Conservation (phyloP, 1,140 invertebrate genomes). For the Leptinotarsa undecemlineata region DNA sequence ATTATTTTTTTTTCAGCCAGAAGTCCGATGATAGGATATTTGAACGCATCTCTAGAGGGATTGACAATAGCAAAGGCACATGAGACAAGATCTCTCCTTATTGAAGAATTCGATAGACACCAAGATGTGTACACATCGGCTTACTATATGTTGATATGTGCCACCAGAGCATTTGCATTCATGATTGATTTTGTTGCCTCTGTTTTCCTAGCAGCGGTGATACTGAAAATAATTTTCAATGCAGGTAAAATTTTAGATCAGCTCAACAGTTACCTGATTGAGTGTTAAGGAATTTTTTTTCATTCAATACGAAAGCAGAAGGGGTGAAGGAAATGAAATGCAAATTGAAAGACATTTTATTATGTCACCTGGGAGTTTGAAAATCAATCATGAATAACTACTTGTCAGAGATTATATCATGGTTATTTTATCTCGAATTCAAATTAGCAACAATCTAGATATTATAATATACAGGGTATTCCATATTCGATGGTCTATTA, state of each 20-base stretch:
- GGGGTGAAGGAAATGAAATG: not conserved
- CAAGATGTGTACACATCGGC: conserved; percentile 73
- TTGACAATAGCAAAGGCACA: conserved; percentile 87
- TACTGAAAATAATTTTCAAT: not conserved
- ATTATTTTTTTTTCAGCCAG: conserved; percentile 41
- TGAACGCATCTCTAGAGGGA: conserved; percentile 69
- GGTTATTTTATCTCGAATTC: too few species aligned
- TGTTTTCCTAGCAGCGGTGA: conserved; percentile 55
- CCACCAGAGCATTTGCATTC: conserved; percentile 70
- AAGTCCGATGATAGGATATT: conserved; percentile 70
- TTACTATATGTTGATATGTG: conserved; percentile 65
- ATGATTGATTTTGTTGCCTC: conserved; percentile 75
- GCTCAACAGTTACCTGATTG: not conserved
- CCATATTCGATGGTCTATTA: too few species aligned
- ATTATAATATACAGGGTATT: too few species aligned
- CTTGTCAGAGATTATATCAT: too few species aligned
- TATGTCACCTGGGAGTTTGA: too few species aligned
- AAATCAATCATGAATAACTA: too few species aligned
- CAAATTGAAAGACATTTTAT: too few species aligned
- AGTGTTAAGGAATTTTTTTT: not conserved
- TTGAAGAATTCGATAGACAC: conserved; percentile 77
- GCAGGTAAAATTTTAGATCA: conserved; percentile 2
- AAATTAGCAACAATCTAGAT: too few species aligned
- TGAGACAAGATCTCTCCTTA: conserved; percentile 73
- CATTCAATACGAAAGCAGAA: not conserved